Evolutionary conservation across 2,113 vertebrate species (phyloP).

Genomic region (Tetrao urogallus): DNA sequence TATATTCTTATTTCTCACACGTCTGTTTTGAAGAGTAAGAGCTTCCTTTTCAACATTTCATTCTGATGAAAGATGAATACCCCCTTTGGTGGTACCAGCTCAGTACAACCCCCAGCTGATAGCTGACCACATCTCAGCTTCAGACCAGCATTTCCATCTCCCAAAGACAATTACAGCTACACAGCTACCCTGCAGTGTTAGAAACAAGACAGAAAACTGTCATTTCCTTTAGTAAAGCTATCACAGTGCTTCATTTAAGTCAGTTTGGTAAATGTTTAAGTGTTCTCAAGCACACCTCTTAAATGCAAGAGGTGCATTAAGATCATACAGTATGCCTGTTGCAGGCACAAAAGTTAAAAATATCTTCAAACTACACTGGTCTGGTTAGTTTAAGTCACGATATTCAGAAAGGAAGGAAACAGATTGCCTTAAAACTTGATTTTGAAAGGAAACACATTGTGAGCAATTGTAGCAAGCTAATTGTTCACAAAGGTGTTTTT

Average conservation of each 20-base stretch:
- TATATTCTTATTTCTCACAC: not conserved
- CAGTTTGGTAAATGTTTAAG: not conserved
- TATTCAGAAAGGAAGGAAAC: conserved; percentile 45
- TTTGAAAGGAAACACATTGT: conserved; percentile 64
- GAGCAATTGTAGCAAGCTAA: not conserved
- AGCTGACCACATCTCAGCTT: not conserved
- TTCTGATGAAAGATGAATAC: not conserved
- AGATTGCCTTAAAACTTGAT: not conserved
- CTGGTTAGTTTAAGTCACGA: conserved; percentile 18
- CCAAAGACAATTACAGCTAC: not conserved
- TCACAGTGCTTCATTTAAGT: not conserved
- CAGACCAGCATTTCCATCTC: not conserved
- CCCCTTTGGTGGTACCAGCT: not conserved
- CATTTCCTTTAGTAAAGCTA: not conserved
- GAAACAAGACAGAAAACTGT: not conserved
- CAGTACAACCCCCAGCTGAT: not conserved
- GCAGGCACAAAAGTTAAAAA: conserved; percentile 36
- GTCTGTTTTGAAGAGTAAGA: accelerated
- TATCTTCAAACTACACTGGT: conserved; percentile 32
- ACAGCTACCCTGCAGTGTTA: not conserved
- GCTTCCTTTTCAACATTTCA: not conserved
- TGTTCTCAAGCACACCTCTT: conserved; percentile 19
- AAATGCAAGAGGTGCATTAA: conserved; percentile 51
- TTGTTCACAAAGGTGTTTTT: conserved; percentile 23
- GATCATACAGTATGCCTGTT: conserved; percentile 6